Evolutionary conservation across 1,140 invertebrate species (phyloP).

Genomic region (Tenebrio molitor): DNA sequence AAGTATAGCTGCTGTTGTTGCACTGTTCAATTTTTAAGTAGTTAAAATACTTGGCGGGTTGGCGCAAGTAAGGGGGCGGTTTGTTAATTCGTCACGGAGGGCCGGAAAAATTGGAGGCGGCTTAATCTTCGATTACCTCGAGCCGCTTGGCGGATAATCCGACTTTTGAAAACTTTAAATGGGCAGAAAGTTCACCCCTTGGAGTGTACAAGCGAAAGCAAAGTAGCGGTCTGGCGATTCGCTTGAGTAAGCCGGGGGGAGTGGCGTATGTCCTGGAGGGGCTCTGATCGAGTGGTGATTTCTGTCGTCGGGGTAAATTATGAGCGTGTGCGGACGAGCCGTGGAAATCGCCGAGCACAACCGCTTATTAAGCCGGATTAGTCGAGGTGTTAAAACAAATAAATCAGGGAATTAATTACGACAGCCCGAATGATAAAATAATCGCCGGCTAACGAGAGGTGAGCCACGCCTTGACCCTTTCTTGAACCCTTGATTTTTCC

Average conservation of each 20-base stretch:
- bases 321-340: constrained; percentile 13
- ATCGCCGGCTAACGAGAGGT: no score
- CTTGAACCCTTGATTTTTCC: no score
- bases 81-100: constrained; percentile 10
- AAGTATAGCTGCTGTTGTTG: no score
- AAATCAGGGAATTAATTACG: background rate
- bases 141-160: constrained; percentile 10
- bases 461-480: no score
- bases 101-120: background rate
- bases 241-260: constrained; percentile 37
- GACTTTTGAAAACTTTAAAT: constrained; percentile 44
- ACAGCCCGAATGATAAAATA: background rate
- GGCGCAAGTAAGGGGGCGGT: background rate
- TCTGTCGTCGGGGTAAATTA: constrained; percentile 27
- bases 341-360: constrained; percentile 25
- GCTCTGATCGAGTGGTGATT: constrained; percentile 35
- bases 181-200: constrained; percentile 42
- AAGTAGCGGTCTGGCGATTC: constrained; percentile 43
- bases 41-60: no score
- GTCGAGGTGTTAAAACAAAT: constrained; percentile 21
- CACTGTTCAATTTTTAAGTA: no score
- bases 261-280: constrained; percentile 36
- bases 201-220: constrained; percentile 34
- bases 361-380: constrained; percentile 17
- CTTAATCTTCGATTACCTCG: constrained; percentile 10